phyloP scores from a whole-genome alignment of 2,113 vertebrate genomes.

The Heloderma charlesbogerti region DNA sequence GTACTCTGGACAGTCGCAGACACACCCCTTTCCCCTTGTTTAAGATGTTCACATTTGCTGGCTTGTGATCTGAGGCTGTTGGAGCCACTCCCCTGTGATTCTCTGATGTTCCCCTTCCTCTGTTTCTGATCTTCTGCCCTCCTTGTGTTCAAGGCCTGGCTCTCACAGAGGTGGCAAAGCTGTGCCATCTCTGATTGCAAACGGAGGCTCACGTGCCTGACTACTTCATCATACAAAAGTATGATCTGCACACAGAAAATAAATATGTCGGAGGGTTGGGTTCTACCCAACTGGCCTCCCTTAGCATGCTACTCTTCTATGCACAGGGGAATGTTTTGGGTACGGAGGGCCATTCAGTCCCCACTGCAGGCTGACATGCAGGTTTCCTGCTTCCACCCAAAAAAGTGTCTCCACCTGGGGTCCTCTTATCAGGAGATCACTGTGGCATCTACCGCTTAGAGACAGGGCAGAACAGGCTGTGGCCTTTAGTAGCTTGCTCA shows the following conservation, averaged over 20 bases:
- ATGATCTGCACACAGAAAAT: not conserved
- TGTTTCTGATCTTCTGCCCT: not conserved
- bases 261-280: not conserved
- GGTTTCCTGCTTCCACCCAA: not conserved
- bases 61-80: not conserved
- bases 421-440: not conserved
- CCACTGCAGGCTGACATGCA: not conserved
- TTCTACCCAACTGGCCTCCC: not conserved
- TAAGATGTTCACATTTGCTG: too few relatives aligned
- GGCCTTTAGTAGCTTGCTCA: not conserved
- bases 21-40: not conserved
- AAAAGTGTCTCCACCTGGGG: not conserved
- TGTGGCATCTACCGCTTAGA: not conserved
- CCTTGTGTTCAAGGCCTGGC: not conserved
- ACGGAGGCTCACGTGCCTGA: not conserved
- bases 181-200: too few relatives aligned
- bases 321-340: not conserved
- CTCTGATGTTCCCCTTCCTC: not conserved
- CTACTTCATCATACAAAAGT: not conserved
- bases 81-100: not conserved
- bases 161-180: not conserved
- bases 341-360: not conserved
- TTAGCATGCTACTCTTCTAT: not conserved
- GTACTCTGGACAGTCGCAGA: not conserved
- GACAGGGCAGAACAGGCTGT: not conserved